Percentiles rank a stretch among this genome's conserved stretches.
phyloP scores from a whole-genome alignment of 2,797 vertebrate genomes.

The Darevskia nairensis region DNA sequence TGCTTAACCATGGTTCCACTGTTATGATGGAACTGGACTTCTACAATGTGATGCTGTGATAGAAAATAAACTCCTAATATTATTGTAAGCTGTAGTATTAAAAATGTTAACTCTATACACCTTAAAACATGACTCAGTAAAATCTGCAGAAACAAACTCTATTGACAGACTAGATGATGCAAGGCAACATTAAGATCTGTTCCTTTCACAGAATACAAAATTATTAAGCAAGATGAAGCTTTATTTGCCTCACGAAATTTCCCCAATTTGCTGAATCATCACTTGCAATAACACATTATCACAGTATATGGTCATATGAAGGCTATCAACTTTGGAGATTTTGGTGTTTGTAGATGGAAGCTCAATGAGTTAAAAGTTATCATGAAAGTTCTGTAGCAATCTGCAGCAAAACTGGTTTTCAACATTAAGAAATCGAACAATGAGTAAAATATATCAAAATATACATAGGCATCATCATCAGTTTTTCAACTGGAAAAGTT shows the following conservation, averaged over 20 bases:
- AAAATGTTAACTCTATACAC: neutral
- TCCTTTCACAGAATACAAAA: neutral
- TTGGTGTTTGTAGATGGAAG: neutral
- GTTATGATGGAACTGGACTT: neutral
- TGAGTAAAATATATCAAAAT: neutral
- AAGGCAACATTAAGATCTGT: neutral
- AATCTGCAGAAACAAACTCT: neutral
- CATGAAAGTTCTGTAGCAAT: neutral
- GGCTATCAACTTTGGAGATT: neutral
- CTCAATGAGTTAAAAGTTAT: neutral
- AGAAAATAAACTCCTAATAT: neutral
- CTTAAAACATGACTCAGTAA: neutral
- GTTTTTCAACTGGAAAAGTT: too few relatives aligned
- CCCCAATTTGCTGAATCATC: neutral
- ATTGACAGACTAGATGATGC: neutral
- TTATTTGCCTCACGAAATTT: too few relatives aligned
- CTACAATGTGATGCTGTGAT: neutral
- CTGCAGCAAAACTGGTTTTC: neutral
- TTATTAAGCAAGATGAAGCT: neutral
- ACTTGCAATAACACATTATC: neutral
- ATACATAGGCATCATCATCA: neutral
- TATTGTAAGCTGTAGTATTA: neutral
- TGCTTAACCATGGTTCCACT: neutral
- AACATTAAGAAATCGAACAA: neutral
- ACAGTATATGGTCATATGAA: neutral